phyloP scores from a whole-genome alignment of 2,888 invertebrate genomes.

The Zygothrica quintamaculata region DNA sequence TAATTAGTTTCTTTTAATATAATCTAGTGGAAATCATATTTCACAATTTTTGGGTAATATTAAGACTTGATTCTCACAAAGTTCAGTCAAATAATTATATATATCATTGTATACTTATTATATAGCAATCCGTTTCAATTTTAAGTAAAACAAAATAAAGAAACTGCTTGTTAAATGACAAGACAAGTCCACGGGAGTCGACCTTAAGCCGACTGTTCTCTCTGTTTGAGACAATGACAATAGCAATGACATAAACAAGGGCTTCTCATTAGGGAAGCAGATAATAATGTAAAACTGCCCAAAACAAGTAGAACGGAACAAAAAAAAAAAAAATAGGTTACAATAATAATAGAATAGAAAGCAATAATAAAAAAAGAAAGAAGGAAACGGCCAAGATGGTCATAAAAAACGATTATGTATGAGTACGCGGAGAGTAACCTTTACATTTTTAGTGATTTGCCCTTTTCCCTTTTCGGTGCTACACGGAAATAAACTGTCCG shows the following conservation, averaged over 20 bases:
- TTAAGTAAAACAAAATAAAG: slow-evolving; percentile 67
- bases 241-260: slow-evolving; percentile 32
- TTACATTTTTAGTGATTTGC: slow-evolving; percentile 53
- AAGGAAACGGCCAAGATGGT: slow-evolving; percentile 18
- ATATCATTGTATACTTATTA: not conserved
- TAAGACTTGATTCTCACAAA: not conserved
- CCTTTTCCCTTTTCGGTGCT: slow-evolving; percentile 5
- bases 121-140: slow-evolving; percentile 58
- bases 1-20: too few species aligned
- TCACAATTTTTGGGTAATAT: too few species aligned
- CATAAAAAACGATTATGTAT: slow-evolving; percentile 41
- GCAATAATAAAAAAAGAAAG: slow-evolving; percentile 10
- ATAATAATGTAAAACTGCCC: slow-evolving; percentile 60
- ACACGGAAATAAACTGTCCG: slow-evolving; percentile 31
- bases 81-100: not conserved
- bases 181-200: slow-evolving; percentile 38
- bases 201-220: not conserved
- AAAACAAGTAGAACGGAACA: slow-evolving; percentile 31
- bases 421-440: slow-evolving; percentile 34
- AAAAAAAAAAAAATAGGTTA: slow-evolving; percentile 9
- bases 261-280: slow-evolving; percentile 59
- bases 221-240: slow-evolving; percentile 1
- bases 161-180: slow-evolving; percentile 65
- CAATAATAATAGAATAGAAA: slow-evolving; percentile 33
- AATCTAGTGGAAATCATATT: too few species aligned